A percentile compares a stretch with the other conserved stretches of the same genome.
Evolutionary conservation across 2,113 vertebrate species (phyloP).

Genomic region (Embiotoca jacksoni): DNA sequence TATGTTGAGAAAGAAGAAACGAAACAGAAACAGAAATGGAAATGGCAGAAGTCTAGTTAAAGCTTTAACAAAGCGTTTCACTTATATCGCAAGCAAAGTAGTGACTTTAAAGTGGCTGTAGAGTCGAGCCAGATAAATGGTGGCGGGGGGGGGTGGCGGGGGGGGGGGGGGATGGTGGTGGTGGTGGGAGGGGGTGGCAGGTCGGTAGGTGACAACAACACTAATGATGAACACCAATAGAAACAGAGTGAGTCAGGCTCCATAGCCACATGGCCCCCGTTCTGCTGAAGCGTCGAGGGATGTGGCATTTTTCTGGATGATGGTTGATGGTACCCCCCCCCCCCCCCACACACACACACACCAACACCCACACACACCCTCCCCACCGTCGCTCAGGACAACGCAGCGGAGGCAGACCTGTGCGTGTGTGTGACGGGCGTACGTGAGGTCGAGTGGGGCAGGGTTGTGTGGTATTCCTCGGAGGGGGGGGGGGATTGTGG

Average conservation of each 20-base stretch:
- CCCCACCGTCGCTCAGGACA: conserved; percentile 24
- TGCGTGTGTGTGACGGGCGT: conserved; percentile 33
- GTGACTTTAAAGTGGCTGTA: conserved; percentile 51
- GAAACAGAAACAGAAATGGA: conserved; percentile 19
- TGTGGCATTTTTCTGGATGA: conserved; percentile 14
- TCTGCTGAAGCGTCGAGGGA: conserved; percentile 55
- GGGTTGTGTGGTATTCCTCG: background rate
- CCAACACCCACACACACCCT: background rate
- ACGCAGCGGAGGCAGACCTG: conserved; percentile 47
- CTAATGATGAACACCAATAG: conserved; percentile 68
- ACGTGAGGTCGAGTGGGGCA: conserved; percentile 20
- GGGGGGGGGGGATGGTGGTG: conserved; percentile 35
- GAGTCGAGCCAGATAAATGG: conserved; percentile 28
- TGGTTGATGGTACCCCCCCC: too few species aligned
- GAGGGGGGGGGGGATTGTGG: background rate
- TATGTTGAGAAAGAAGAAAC: conserved; percentile 44
- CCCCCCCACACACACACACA: background rate
- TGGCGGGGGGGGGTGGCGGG: conserved; percentile 50
- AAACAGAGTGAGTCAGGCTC: conserved; percentile 75
- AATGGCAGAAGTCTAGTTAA: conserved; percentile 53
- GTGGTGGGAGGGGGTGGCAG: background rate
- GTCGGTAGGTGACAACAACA: conserved; percentile 41
- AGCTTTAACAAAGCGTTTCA: conserved; percentile 58
- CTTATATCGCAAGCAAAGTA: conserved; percentile 51
- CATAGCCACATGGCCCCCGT: conserved; percentile 42